Percentiles rank a stretch among this genome's conserved stretches.
Conservation (phyloP, 2,888 invertebrate species). For the Atrina japonica region DNA sequence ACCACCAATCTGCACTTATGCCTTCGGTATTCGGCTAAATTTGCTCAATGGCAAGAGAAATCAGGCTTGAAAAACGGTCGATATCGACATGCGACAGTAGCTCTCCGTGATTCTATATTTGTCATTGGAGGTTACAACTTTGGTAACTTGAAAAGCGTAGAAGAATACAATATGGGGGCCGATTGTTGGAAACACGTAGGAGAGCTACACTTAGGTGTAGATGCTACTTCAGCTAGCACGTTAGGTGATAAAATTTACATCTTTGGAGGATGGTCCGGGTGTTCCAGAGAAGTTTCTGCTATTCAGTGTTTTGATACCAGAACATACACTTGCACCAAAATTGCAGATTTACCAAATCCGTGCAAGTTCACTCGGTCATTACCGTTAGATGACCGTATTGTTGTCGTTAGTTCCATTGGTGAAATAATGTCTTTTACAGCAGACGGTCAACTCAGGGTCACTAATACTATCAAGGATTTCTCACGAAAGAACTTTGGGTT, state of each 20-base stretch:
- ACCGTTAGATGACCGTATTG: slow-evolving; percentile 42
- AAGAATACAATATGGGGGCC: slow-evolving; percentile 52
- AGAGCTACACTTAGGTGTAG: slow-evolving; percentile 50
- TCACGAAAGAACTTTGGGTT: slow-evolving; percentile 53
- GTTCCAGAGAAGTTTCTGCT: slow-evolving; percentile 45
- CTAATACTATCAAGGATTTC: slow-evolving; percentile 42
- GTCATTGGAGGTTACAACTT: slow-evolving; percentile 57
- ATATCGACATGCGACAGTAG: slow-evolving; percentile 58
- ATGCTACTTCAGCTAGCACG: slow-evolving; percentile 48
- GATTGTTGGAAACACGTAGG: slow-evolving; percentile 54
- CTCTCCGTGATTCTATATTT: slow-evolving; percentile 48
- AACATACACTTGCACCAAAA: slow-evolving; percentile 41
- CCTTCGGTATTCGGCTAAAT: slow-evolving; percentile 50
- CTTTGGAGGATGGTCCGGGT: slow-evolving; percentile 57
- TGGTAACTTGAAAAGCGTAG: slow-evolving; percentile 50
- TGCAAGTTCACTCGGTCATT: slow-evolving; percentile 48
- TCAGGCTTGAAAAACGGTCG: slow-evolving; percentile 47
- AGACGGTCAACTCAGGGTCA: slow-evolving; percentile 32
- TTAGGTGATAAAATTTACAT: slow-evolving; percentile 50
- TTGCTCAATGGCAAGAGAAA: slow-evolving; percentile 52
- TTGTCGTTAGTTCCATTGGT: slow-evolving; percentile 48
- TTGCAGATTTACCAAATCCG: slow-evolving; percentile 49
- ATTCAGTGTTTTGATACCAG: slow-evolving; percentile 57
- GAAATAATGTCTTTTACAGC: slow-evolving; percentile 46
- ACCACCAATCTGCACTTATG: slow-evolving; percentile 41